Evolutionary conservation across 2,113 vertebrate species (phyloP), one percentile per base, ranked within the genome.

Genomic region (Mionectes macconnelli): DNA sequence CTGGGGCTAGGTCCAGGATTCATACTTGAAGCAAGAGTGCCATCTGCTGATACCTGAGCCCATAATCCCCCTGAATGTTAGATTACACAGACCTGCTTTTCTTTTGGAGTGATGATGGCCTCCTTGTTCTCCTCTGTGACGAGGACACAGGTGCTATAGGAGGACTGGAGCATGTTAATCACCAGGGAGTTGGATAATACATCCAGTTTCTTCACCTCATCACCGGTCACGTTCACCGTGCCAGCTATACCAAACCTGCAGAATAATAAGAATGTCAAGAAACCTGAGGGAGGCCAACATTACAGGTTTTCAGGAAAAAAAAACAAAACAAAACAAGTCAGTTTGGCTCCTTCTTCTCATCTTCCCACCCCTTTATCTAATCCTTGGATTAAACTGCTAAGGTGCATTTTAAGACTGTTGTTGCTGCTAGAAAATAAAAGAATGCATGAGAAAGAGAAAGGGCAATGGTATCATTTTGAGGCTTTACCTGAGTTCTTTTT

Each of bases 151-250:
- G 98, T 99, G 93, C 98, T 95, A 90, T 99, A 99, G 90, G 99
- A 99, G 33, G 99, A 98, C 96, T 97, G 98, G 16, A 99, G 98
- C 99, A 99, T 99, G 91, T 99, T 99, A 97, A 99, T 98, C 70
- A 99, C 98, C 97, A 99, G 96, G 57, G 98, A 95, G 73, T 99
- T 99, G 59, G 99, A 99, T 53, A 99, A 93, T 18, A 99, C 98
- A 9, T 99, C 99, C 97, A 99, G 97, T 94, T 99, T 99, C 98
- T 99, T 99, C 97, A 99, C 98, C 9, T 99, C 99, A 4, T 99
- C 99, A 2, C 99, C 99, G 0, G 99, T 99, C 97, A 99, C 99
- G 2, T 99, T 99, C 86, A 99, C 98, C 2, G 98, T 98, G 31
- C 99, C 99, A 6, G 99, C 98, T 47, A 99, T 95, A 55, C 99